Base-by-base conservation (phyloP, 2,888 invertebrate genomes). In the Bombylius discolor region DNA sequence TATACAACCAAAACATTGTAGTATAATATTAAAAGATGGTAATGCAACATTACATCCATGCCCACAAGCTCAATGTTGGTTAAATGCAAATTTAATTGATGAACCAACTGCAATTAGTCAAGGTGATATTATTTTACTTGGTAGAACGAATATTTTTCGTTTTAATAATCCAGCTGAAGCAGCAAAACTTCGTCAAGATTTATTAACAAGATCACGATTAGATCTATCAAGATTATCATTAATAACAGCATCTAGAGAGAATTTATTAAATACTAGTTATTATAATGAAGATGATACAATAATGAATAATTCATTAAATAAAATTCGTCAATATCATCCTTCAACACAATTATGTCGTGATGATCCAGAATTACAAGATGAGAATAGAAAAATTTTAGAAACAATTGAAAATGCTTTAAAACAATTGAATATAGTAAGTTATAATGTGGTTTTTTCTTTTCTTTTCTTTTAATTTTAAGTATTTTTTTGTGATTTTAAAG, bases 111-210 rank as follows among this genome's bases (percentile, higher is more conserved):
- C 84, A 64, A 80, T 91, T 49, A 87, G 85, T 55, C 90, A 90
- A 73, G 86, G 89, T 44, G 89, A 88, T 70, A 85, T 87, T 59
- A 80, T 90, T 8, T 74, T 89, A 5, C 77, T 88, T 59, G 88
- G 88, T 0, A 80, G 86, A 57, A 87, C 85, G 50, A 87, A 86
- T 70, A 87, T 88, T 79, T 87, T 87, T 72, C 86, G 92, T 47
- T 92, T 89, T 74, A 92, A 91, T 75, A 89, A 92, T 77, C 92
- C 92, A 12, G 88, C 83, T 1, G 91, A 91, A 69, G 91, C 90
- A 4, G 91, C 90, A 45, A 87, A 88, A 70, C 75, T 91, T 61
- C 79, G 89, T 34, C 87, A 84, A 68, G 86, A 85, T 66, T 61
- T 66, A 12, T 61, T 66, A 12, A 81, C 79, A 64, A 82, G 84